Conservation (phyloP, 1,140 invertebrate species). For the Drosophila pallidifrons region DNA sequence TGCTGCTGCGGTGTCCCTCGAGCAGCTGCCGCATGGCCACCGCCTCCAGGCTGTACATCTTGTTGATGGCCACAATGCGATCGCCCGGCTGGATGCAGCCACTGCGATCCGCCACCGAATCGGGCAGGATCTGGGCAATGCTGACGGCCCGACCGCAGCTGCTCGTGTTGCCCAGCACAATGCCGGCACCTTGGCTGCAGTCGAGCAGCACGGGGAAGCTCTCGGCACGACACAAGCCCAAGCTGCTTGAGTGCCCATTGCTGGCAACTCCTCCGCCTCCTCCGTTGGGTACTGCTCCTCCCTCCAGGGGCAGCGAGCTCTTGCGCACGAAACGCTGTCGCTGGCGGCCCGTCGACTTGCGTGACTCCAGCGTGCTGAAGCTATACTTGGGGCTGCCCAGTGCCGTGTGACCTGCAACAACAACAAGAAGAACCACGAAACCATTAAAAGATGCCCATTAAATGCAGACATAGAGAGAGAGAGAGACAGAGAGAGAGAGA, state of each 20-base stretch:
- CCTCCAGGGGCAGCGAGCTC: constrained; percentile 81
- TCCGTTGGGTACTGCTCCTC: not conserved
- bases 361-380: constrained; percentile 83
- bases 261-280: not conserved
- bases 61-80: constrained; percentile 93
- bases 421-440: not conserved
- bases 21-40: constrained; percentile 85
- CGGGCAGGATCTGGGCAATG: constrained; percentile 75
- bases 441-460: constrained; percentile 9
- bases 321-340: constrained; percentile 77
- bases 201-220: constrained; percentile 83
- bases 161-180: constrained; percentile 61
- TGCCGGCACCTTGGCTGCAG: constrained; percentile 81
- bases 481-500: no score
- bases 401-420: constrained; percentile 69
- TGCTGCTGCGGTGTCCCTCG: constrained; percentile 40
- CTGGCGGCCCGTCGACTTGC: constrained; percentile 75
- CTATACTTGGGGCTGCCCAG: constrained; percentile 84
- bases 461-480: not conserved
- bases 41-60: constrained; percentile 87
- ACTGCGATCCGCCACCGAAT: constrained; percentile 86
- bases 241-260: constrained; percentile 51
- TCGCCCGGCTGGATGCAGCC: constrained; percentile 93
- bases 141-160: constrained; percentile 60
- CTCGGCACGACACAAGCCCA: constrained; percentile 78